phyloP scores from a whole-genome alignment of 2,797 vertebrate species.

The Sparus aurata region DNA sequence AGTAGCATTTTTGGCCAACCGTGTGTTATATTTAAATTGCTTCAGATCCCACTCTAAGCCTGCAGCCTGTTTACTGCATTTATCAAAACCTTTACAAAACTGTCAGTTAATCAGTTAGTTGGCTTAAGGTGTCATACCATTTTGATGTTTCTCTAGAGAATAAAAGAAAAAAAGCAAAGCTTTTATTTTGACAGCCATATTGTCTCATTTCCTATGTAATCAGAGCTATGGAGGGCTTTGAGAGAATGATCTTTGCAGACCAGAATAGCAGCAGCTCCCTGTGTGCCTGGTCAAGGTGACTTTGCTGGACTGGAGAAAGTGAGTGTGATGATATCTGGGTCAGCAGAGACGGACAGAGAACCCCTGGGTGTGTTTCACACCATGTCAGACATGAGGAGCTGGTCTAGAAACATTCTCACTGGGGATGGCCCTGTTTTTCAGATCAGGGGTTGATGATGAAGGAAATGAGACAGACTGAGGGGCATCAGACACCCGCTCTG shows the following conservation, averaged over 20 bases:
- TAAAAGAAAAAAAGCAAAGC: neutral
- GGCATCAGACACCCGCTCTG: constrained; percentile 1
- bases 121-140: neutral
- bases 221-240: neutral
- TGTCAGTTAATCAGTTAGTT: neutral
- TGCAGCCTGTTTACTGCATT: neutral
- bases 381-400: constrained; percentile 13
- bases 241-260: constrained; percentile 42
- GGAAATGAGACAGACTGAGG: neutral
- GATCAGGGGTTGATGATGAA: constrained; percentile 1
- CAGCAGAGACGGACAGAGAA: constrained; percentile 48
- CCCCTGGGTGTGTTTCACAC: constrained; percentile 32
- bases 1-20: neutral
- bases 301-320: constrained; percentile 29
- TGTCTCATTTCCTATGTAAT: neutral
- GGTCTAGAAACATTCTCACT: constrained; percentile 7
- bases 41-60: neutral
- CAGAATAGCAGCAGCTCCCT: constrained; percentile 53
- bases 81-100: neutral
- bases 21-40: neutral
- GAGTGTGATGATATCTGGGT: constrained; percentile 67
- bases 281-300: constrained; percentile 73
- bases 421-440: constrained; percentile 26
- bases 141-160: too few species aligned
- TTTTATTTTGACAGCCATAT: constrained; percentile 23